Evolutionary conservation across 2,888 invertebrate genomes (phyloP).

Genomic region (Trypoxylon attenuatum): DNA sequence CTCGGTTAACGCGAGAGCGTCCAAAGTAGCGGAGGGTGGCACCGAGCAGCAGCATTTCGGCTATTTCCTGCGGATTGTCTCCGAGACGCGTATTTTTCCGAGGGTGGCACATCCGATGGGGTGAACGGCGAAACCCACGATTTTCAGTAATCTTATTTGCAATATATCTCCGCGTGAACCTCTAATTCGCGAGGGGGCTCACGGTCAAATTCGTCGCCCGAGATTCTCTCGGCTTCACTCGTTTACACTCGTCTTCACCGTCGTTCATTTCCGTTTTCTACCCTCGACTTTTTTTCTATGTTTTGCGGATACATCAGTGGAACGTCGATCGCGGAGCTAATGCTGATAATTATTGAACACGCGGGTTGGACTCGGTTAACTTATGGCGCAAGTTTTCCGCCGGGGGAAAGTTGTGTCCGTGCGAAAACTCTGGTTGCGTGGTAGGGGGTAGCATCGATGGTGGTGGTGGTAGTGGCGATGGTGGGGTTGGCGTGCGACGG

Average conservation of each 20-base stretch:
- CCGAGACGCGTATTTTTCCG: slow-evolving; percentile 65
- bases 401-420: slow-evolving; percentile 48
- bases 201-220: slow-evolving; percentile 17
- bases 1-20: slow-evolving; percentile 47
- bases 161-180: slow-evolving; percentile 63
- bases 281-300: no score
- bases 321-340: no score
- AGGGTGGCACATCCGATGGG: slow-evolving; percentile 29
- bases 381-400: slow-evolving; percentile 68
- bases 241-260: neutral
- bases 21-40: slow-evolving; percentile 40
- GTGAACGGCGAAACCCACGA: slow-evolving; percentile 42
- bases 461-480: no score
- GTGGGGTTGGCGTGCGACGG: slow-evolving; percentile 11
- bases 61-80: slow-evolving; percentile 69
- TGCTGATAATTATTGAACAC: slow-evolving; percentile 24
- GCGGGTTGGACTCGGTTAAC: slow-evolving; percentile 49
- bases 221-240: slow-evolving; percentile 19
- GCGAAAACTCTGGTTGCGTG: slow-evolving; percentile 26
- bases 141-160: slow-evolving; percentile 70
- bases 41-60: slow-evolving; percentile 65
- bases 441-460: neutral
- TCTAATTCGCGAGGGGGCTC: slow-evolving; percentile 16
- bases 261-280: neutral
- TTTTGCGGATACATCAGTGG: no score